Percentiles rank a stretch among this genome's conserved stretches.
phyloP scores from a whole-genome alignment of 2,113 vertebrate genomes.

The Microcebus jonahi region DNA sequence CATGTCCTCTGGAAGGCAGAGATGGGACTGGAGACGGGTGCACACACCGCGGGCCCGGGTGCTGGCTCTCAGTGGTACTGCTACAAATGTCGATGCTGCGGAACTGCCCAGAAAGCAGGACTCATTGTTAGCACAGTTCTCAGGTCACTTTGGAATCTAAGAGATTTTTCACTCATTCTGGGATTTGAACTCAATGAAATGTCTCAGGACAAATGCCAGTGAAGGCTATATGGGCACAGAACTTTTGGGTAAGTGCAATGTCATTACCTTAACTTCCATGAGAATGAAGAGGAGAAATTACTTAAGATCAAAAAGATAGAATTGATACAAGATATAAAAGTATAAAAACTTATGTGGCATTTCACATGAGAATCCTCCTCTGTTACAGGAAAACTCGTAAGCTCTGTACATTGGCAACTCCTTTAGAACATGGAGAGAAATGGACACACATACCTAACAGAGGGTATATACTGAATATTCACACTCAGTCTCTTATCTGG shows the following conservation, averaged over 20 bases:
- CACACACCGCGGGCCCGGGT: rapidly evolving
- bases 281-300: not conserved
- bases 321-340: not conserved
- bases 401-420: not conserved
- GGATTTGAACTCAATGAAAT: not conserved
- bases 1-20: not conserved
- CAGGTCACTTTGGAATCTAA: not conserved
- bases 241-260: not conserved
- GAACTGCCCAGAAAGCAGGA: not conserved
- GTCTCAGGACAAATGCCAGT: not conserved
- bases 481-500: not conserved
- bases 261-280: not conserved
- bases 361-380: not conserved
- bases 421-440: not conserved
- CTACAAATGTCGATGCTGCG: no score
- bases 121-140: not conserved
- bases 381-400: not conserved
- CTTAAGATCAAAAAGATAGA: not conserved
- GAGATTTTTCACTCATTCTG: not conserved
- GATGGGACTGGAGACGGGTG: not conserved
- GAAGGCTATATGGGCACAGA: rapidly evolving
- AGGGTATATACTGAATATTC: not conserved
- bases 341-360: not conserved
- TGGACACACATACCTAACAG: rapidly evolving
- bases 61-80: not conserved